phyloP scores from a whole-genome alignment of 2,113 vertebrate genomes.

The Microcebus jonahi region DNA sequence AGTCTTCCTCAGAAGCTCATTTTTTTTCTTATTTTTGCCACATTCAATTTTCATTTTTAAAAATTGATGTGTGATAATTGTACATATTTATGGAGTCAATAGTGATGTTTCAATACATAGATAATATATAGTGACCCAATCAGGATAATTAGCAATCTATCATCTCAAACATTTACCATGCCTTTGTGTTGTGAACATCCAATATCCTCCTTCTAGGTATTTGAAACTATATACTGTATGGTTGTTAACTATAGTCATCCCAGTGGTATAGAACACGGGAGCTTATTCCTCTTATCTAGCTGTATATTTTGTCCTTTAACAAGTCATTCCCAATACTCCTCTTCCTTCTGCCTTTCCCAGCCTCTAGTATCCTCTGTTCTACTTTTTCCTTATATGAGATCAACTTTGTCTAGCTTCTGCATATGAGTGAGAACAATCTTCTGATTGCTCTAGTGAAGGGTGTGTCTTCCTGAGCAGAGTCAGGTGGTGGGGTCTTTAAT shows the following conservation, averaged over 20 bases:
- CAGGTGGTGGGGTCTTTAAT: background rate
- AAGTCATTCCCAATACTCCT: no score
- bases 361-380: background rate
- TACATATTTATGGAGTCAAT: background rate
- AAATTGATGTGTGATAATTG: background rate
- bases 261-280: background rate
- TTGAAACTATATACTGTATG: background rate
- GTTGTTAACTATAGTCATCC: background rate
- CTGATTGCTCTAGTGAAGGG: background rate
- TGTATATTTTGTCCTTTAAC: background rate
- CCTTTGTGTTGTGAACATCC: background rate
- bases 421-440: background rate
- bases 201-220: background rate
- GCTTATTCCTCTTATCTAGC: background rate
- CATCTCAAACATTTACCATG: background rate
- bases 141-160: background rate
- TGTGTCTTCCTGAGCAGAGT: background rate
- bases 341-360: background rate
- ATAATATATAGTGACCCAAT: background rate
- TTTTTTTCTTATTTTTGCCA: background rate
- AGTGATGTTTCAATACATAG: background rate
- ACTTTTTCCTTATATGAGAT: background rate
- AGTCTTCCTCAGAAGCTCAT: fast-evolving
- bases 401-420: background rate
- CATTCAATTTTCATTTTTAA: no score